phyloP scores from a whole-genome alignment of 2,888 invertebrate genomes.

The Mesoligia furuncula region DNA sequence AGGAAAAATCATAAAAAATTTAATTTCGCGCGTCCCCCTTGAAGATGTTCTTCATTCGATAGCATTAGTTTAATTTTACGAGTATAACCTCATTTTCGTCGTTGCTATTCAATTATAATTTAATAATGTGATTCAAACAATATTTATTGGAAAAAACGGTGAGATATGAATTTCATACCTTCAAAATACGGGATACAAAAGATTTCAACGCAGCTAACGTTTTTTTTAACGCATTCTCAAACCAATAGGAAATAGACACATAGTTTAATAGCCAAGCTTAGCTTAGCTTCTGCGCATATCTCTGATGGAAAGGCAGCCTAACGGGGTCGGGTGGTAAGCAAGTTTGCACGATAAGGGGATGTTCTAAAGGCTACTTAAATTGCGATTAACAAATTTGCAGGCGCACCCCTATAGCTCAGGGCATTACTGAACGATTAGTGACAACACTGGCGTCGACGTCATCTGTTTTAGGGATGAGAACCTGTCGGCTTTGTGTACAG shows the following conservation, averaged over 20 bases:
- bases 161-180: background rate
- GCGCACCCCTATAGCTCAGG: slow-evolving; percentile 49
- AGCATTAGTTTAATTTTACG: background rate
- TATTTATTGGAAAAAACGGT: background rate
- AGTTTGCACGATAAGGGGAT: slow-evolving; percentile 54
- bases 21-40: background rate
- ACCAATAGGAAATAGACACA: background rate
- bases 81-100: background rate
- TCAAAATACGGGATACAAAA: background rate
- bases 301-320: slow-evolving; percentile 10
- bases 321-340: slow-evolving; percentile 30
- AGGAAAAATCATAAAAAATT: too few species aligned
- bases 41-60: background rate
- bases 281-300: background rate
- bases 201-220: background rate
- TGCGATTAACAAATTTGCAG: slow-evolving; percentile 63
- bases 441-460: slow-evolving; percentile 34
- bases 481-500: slow-evolving; percentile 21
- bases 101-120: background rate
- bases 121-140: background rate
- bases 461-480: slow-evolving; percentile 37
- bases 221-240: too few species aligned
- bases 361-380: slow-evolving; percentile 57
- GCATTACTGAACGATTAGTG: slow-evolving; percentile 59
- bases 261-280: background rate